These are phyloP conservation scores for Siderastrea siderea DNA, from an alignment of 92 coral and sea anemone species.

Conservation along the genomic window DNA sequence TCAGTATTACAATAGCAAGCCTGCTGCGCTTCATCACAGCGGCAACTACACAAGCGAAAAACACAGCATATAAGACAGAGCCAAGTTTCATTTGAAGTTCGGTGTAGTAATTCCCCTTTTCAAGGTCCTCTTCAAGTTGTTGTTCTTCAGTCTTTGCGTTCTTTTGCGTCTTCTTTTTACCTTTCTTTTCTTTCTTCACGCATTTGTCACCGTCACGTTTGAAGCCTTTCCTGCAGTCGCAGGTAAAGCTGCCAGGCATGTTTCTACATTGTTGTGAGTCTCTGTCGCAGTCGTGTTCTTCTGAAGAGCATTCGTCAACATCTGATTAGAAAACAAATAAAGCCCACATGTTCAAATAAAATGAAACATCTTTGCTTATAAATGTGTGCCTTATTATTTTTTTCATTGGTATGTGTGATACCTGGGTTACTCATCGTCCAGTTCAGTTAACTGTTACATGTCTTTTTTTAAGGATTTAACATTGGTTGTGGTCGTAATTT, in stretches of 20 bases:
- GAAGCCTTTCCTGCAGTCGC: conserved; percentile 89
- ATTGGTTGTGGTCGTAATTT: too few relatives aligned
- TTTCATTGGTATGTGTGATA: too few relatives aligned
- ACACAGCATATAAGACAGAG: conserved; percentile 85
- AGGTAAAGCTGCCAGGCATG: conserved; percentile 83
- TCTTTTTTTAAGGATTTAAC: too few relatives aligned
- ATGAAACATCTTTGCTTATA: too few relatives aligned
- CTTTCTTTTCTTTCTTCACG: conserved; percentile 78
- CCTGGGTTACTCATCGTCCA: too few relatives aligned
- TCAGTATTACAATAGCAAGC: conserved; percentile 60
- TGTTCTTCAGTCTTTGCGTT: conserved; percentile 72
- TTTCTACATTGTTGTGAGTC: conserved; percentile 84
- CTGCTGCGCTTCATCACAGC: conserved; percentile 81
- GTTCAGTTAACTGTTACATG: too few relatives aligned
- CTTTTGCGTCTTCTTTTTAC: conserved; percentile 73
- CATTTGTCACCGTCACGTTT: conserved; percentile 84
- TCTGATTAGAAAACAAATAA: conserved; percentile 54
- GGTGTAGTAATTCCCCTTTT: conserved; percentile 74
- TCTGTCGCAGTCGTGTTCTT: conserved; percentile 67
- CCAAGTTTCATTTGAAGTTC: conserved; percentile 87
- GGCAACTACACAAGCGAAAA: conserved; percentile 82
- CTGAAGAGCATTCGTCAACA: conserved; percentile 86
- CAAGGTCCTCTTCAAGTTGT: conserved; percentile 77
- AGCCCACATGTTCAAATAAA: too few relatives aligned
- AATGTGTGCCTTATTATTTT: too few relatives aligned